Conservation (phyloP, 2,888 invertebrate species). For the Silvanus unidentatus region DNA sequence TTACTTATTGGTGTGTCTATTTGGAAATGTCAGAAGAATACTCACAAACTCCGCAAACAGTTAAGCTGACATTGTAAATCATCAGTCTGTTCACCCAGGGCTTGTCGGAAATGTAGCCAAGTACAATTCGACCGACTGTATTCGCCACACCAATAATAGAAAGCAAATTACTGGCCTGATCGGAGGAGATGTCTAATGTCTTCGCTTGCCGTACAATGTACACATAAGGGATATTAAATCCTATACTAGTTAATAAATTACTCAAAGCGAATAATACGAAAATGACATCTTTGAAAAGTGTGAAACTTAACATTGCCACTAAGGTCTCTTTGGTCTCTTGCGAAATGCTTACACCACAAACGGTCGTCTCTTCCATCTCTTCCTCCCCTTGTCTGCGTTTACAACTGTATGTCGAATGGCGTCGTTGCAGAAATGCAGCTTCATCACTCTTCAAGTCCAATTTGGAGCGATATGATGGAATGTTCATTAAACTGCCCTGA, state of each 20-base stretch:
- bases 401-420: constrained; percentile 26
- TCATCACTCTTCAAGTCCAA: constrained; percentile 31
- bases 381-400: constrained; percentile 14
- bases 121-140: constrained; percentile 79
- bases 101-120: constrained; percentile 84
- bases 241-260: constrained; percentile 92
- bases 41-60: constrained; percentile 82
- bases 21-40: constrained; percentile 13
- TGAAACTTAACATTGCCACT: constrained; percentile 75
- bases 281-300: constrained; percentile 74
- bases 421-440: constrained; percentile 25
- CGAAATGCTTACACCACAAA: constrained; percentile 58
- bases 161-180: constrained; percentile 63
- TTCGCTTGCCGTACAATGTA: constrained; percentile 74
- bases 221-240: constrained; percentile 90
- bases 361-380: constrained; percentile 19
- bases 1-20: background rate
- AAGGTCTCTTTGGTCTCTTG: constrained; percentile 66
- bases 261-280: constrained; percentile 88
- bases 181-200: constrained; percentile 51
- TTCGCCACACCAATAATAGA: constrained; percentile 82
- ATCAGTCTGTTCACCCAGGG: constrained; percentile 85
- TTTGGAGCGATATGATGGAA: constrained; percentile 39
- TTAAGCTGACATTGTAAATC: constrained; percentile 84
- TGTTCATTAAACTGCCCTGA: constrained; percentile 63